Evolutionary conservation across 2,888 invertebrate genomes (phyloP).

Genomic region (Thalpophila matura): DNA sequence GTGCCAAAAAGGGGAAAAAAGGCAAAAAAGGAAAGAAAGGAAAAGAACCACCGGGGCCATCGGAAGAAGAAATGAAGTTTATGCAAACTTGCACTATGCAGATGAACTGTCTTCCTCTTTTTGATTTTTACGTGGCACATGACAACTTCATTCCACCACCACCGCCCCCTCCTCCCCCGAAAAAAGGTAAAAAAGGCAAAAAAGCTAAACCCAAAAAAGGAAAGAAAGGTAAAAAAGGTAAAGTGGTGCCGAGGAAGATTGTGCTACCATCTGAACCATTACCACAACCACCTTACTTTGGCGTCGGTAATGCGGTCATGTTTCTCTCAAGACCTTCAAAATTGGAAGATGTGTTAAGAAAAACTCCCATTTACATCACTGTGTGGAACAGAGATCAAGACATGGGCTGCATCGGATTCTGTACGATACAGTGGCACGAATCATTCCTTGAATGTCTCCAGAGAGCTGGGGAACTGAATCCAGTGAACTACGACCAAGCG

Average conservation of each 20-base stretch:
- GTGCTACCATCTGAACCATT: conserved; percentile 84
- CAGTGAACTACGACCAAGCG: conserved; percentile 82
- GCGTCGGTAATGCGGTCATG: conserved; percentile 85
- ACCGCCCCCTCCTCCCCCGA: conserved; percentile 79
- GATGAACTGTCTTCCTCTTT: conserved; percentile 84
- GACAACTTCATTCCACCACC: conserved; percentile 86
- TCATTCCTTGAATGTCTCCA: conserved; percentile 81
- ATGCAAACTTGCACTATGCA: conserved; percentile 86
- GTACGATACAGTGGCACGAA: conserved; percentile 82
- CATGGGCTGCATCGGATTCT: conserved; percentile 83
- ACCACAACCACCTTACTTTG: conserved; percentile 86
- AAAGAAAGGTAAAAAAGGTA: conserved; percentile 77
- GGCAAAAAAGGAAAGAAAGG: conserved; percentile 70
- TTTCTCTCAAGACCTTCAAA: conserved; percentile 84
- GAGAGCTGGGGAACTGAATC: conserved; percentile 79
- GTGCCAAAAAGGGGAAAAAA: conserved; percentile 70
- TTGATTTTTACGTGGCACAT: conserved; percentile 87
- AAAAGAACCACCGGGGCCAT: conserved; percentile 81
- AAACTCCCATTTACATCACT: conserved; percentile 84
- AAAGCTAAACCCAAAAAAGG: conserved; percentile 68
- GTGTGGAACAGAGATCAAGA: conserved; percentile 87
- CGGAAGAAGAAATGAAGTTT: conserved; percentile 87
- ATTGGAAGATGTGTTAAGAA: conserved; percentile 79
- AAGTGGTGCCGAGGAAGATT: conserved; percentile 71
- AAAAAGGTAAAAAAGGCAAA: conserved; percentile 72